Base-by-base conservation (phyloP, 2,797 vertebrate species). In the Clangula hyemalis region DNA sequence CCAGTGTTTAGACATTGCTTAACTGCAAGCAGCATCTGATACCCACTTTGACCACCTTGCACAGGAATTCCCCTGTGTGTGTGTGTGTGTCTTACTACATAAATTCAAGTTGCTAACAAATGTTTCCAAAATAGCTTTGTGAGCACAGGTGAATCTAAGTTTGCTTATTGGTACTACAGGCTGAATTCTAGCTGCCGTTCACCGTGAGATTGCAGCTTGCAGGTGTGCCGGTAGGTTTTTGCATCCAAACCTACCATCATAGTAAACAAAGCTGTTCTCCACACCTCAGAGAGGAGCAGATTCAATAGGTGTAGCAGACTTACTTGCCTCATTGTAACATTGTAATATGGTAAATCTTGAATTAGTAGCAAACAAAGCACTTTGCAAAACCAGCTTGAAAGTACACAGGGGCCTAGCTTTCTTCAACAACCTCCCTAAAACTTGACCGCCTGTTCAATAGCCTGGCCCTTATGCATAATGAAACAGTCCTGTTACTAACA, bases 1-100 rank as follows among this genome's bases (percentile, higher is more conserved):
- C 22, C 13, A 51, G 17, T 5, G 9, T 41, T 87, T 45, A 62
- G 57, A 34, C 21, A 38, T 12, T 11, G 32, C 11, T 51, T 28
- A 80, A 11, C 49, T 32, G 39, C 30, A 77, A 89, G 15, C 39
- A 90, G 25, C 66, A 84, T 34, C 69, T 74, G 85, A 84, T 70
- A 47, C 64, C 34, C 15, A 13, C 38, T 51, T 38, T 39, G 14
- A 62, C 20, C 20, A 54, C 51, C 38, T 32, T 19, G 21, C 19
- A 43, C 13, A 66, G n/a, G 30, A 87, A 60, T 36, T 43, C 16
- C 20, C 19, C 64, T 4, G 0, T 3, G 8, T 43, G 43, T 4
- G 0, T 4, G 0, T 3, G 8, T 8, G 13, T 20, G 6, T 43
- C 76, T 47, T 38, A 43, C 47, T 19, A 36, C 14, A n/a, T 32